These are phyloP conservation scores for Andrena bicolor DNA, from an alignment of 2,888 invertebrate genomes.

Conservation along the genomic window DNA sequence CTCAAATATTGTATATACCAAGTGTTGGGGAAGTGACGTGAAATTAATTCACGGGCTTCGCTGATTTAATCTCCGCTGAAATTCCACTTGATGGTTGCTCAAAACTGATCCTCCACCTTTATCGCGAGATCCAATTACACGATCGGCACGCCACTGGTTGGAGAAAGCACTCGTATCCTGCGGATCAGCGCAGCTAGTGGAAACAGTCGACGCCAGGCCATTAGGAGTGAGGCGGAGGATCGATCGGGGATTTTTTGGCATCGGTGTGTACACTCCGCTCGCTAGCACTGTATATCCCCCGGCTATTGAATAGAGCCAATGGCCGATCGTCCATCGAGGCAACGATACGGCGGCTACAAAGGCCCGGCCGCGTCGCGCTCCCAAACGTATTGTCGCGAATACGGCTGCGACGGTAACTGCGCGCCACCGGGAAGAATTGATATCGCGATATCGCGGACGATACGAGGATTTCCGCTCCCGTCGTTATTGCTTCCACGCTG, in stretches of 20 bases:
- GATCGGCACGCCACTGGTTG: neutral
- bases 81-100: too few relatives aligned
- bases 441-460: slow-evolving; percentile 53
- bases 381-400: slow-evolving; percentile 55
- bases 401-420: slow-evolving; percentile 48
- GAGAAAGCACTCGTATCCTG: slow-evolving; percentile 14
- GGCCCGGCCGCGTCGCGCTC: neutral
- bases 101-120: neutral
- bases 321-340: slow-evolving; percentile 36
- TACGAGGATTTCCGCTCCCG: slow-evolving; percentile 42
- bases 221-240: slow-evolving; percentile 10
- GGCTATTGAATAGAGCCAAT: slow-evolving; percentile 47
- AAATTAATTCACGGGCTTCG: too few relatives aligned
- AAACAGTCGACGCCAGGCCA: slow-evolving; percentile 26
- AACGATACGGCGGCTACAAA: slow-evolving; percentile 27
- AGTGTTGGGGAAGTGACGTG: too few relatives aligned
- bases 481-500: slow-evolving; percentile 41
- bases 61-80: too few relatives aligned
- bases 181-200: slow-evolving; percentile 32
- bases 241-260: slow-evolving; percentile 35
- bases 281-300: slow-evolving; percentile 18
- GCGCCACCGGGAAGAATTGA: slow-evolving; percentile 47
- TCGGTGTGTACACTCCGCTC: slow-evolving; percentile 3
- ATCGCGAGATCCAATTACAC: neutral
- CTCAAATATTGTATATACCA: too few relatives aligned